phyloP scores from a whole-genome alignment of 2,797 vertebrate species.

The Hozukius guyotensis region DNA sequence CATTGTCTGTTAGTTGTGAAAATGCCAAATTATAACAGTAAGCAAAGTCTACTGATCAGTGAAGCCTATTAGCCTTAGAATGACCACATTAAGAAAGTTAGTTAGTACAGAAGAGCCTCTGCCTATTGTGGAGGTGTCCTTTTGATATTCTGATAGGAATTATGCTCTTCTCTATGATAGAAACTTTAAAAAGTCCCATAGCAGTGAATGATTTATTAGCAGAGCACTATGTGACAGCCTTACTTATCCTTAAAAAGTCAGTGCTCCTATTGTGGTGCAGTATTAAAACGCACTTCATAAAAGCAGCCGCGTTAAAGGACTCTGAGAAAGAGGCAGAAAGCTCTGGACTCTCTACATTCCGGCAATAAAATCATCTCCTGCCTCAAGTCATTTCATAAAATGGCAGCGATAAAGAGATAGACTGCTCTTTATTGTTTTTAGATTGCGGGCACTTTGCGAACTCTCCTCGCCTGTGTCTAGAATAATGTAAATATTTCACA shows the following conservation, averaged over 20 bases:
- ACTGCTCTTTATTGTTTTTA: constrained; percentile 87
- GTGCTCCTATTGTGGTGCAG: constrained; percentile 60
- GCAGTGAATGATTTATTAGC: constrained; percentile 63
- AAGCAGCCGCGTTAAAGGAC: constrained; percentile 78
- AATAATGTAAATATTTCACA: constrained; percentile 88
- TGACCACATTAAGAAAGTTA: neutral
- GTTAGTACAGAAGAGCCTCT: neutral
- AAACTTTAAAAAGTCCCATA: constrained; percentile 36
- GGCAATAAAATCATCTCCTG: constrained; percentile 86
- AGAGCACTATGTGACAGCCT: constrained; percentile 50
- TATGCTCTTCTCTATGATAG: neutral
- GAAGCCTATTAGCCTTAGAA: neutral
- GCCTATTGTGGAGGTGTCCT: constrained; percentile 3
- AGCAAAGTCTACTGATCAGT: neutral
- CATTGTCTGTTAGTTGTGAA: neutral
- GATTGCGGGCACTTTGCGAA: constrained; percentile 84
- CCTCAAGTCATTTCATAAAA: constrained; percentile 87
- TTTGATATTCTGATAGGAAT: constrained; percentile 7
- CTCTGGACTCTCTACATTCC: constrained; percentile 75
- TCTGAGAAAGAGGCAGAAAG: constrained; percentile 76
- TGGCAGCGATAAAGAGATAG: constrained; percentile 86
- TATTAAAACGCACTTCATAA: constrained; percentile 84
- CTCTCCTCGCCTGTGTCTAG: constrained; percentile 79
- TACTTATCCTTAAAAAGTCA: constrained; percentile 68
- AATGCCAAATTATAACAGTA: constrained; percentile 11